Evolutionary conservation across 2,113 vertebrate species (phyloP).

Genomic region (Microtus ochrogaster): DNA sequence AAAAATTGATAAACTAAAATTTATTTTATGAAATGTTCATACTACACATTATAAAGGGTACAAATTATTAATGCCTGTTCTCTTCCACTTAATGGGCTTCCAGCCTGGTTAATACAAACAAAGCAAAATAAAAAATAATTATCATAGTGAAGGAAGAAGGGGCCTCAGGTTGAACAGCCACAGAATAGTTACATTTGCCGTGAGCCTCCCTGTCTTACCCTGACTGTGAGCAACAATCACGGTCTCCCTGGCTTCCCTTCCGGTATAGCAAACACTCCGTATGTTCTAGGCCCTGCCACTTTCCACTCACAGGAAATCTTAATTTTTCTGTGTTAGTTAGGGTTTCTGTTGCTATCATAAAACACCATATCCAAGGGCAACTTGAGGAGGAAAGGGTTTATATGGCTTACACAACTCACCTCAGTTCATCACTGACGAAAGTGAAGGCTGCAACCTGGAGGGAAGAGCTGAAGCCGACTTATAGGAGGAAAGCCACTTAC

Average conservation of each 20-base stretch:
- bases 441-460: background rate
- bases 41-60: background rate
- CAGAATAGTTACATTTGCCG: background rate
- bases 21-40: background rate
- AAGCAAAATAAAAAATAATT: background rate
- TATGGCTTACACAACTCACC: background rate
- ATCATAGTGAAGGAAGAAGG: background rate
- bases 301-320: background rate
- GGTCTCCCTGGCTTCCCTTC: background rate
- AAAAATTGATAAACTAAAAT: constrained; percentile 50
- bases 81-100: background rate
- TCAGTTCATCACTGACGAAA: background rate
- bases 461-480: too few relatives aligned
- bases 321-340: background rate
- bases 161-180: background rate
- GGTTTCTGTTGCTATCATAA: background rate
- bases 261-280: background rate
- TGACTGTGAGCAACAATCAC: background rate
- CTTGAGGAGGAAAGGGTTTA: background rate
- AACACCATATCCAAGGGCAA: background rate
- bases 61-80: background rate
- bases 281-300: background rate
- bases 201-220: background rate
- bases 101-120: background rate
- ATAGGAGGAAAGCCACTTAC: too few relatives aligned